Evolutionary conservation across 2,888 invertebrate species (phyloP).

Genomic region (Megastigmus dorsalis): DNA sequence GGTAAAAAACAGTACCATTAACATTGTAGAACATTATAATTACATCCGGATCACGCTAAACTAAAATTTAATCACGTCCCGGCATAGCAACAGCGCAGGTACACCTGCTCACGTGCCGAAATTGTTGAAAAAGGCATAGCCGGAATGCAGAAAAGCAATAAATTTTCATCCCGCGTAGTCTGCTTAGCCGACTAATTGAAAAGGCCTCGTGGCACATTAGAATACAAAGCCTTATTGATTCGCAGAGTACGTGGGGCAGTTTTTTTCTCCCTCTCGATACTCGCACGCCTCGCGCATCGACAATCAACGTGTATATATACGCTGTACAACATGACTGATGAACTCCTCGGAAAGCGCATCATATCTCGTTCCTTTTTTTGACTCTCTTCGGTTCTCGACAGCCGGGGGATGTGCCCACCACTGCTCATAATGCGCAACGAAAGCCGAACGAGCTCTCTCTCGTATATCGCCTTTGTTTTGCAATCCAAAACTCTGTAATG

Average conservation of each 20-base stretch:
- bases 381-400: neutral
- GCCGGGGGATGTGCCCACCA: neutral
- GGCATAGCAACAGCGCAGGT: too few species aligned
- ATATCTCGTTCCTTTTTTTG: neutral
- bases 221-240: conserved; percentile 42
- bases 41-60: too few species aligned
- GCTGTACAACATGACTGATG: conserved; percentile 4
- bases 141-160: neutral
- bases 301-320: conserved; percentile 7
- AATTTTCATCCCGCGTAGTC: conserved; percentile 12
- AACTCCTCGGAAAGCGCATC: conserved; percentile 5
- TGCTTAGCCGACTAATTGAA: conserved; percentile 25
- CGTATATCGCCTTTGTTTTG: conserved; percentile 45
- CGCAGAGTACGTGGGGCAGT: neutral
- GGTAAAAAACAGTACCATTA: too few species aligned
- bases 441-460: too few species aligned
- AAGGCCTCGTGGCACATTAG: conserved; percentile 18
- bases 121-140: too few species aligned
- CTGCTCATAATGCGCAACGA: too few species aligned
- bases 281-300: neutral
- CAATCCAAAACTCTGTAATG: conserved; percentile 42
- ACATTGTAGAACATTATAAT: too few species aligned
- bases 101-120: too few species aligned
- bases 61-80: too few species aligned
- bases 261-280: neutral